These are phyloP conservation scores for Drosophila murphyi DNA, from an alignment of 1,140 invertebrate species.

Conservation along the genomic window DNA sequence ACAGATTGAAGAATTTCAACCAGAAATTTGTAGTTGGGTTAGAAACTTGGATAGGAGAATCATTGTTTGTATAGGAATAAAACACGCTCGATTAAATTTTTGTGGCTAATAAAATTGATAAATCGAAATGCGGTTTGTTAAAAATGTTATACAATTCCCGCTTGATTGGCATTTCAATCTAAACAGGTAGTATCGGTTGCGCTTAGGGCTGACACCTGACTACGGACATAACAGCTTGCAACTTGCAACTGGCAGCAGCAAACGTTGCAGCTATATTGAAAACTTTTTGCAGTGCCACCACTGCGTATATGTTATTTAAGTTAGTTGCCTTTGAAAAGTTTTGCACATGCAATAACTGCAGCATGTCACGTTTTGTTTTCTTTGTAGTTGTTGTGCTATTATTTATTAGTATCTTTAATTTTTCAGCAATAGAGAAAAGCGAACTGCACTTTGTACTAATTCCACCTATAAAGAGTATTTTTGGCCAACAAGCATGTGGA, in stretches of 20 bases:
- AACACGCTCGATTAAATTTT: conserved; percentile 41
- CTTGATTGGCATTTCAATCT: conserved; percentile 33
- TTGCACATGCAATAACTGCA: conserved; percentile 33
- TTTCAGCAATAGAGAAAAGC: conserved; percentile 31
- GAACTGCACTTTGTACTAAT: conserved; percentile 68
- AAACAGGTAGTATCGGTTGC: neutral
- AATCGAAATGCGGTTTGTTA: neutral
- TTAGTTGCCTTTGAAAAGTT: conserved; percentile 50
- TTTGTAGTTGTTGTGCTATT: conserved; percentile 17
- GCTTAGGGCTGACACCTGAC: conserved; percentile 13
- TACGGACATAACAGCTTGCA: neutral
- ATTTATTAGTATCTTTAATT: conserved; percentile 75
- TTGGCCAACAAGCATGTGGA: conserved; percentile 23
- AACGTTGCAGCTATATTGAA: conserved; percentile 11
- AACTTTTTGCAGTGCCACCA: conserved; percentile 52
- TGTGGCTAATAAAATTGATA: conserved; percentile 40
- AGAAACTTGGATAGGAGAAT: neutral
- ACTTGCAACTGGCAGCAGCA: conserved; percentile 7
- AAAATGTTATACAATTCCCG: conserved; percentile 13
- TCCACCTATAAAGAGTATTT: conserved; percentile 59
- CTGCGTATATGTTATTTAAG: conserved; percentile 65
- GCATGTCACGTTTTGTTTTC: neutral
- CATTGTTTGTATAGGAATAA: neutral
- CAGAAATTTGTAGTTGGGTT: neutral
- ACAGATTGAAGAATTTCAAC: conserved; percentile 11